Base-by-base conservation (phyloP, 2,888 invertebrate genomes). In the Megamerina dolium region DNA sequence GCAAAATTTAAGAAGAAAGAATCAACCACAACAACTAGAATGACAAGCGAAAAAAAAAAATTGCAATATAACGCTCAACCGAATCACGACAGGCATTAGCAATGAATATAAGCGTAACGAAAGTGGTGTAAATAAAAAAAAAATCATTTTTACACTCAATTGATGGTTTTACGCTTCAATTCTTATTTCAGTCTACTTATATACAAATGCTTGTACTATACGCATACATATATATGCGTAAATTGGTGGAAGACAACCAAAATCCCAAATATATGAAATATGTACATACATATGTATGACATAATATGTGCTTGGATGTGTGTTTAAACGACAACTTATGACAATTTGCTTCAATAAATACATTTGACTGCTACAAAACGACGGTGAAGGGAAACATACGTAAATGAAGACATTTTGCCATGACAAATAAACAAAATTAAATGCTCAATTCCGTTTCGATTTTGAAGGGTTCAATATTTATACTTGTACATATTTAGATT, bases 91-190 rank as follows among this genome's bases (percentile, higher is more conserved):
- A n/a, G n/a, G n/a, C n/a, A n/a, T n/a, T n/a, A 31, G 5, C 8
- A 14, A 31, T 6, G 13, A 10, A 31, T 14, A 9, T 31, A 31
- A 10, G 10, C 23, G 33, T 10, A 10, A 23, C 23, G 10, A 23
- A 23, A 8, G 10, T 43, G 45, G 14, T 33, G 19, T 19, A 19
- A 36, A 33, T 16, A 37, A 37, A 9, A 39, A 41, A 48, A 42
- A 41, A 36, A 39, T 37, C 43, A 46, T 55, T 51, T 65, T 65
- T 57, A 59, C 59, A 66, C 64, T 62, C 67, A 64, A 64, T 66
- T 65, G 60, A 51, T 57, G 58, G 60, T 57, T 64, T 61, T 56
- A 63, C 58, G 66, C 65, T 56, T 63, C 56, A 61, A 56, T 57
- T 59, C 58, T 57, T 55, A 51, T 51, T 26, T 34, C 33, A 34